Evolutionary conservation across 1,140 invertebrate species (phyloP).

Genomic region (Drosophila repletoides): DNA sequence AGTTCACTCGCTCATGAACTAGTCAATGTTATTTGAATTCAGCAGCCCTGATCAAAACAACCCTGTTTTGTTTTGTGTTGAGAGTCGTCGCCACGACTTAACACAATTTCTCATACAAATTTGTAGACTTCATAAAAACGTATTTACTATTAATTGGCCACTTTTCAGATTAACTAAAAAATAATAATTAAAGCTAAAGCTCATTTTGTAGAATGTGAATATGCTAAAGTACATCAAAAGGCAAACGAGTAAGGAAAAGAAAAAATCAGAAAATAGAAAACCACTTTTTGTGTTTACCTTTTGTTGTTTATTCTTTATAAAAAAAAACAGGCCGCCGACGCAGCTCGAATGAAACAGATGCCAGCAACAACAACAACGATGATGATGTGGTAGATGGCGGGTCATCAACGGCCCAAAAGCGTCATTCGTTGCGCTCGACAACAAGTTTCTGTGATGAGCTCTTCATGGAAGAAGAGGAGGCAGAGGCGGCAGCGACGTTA

Average conservation of each 20-base stretch:
- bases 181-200: neutral
- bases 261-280: neutral
- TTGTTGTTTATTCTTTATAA: conserved; percentile 26
- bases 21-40: no score
- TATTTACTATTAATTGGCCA: conserved; percentile 6
- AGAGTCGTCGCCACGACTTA: conserved; percentile 12
- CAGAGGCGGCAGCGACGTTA: neutral
- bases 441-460: conserved; percentile 81
- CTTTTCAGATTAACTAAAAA: conserved; percentile 1
- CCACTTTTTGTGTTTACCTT: conserved; percentile 29
- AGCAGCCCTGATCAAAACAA: neutral
- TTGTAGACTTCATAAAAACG: conserved; percentile 6
- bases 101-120: neutral
- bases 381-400: conserved; percentile 44
- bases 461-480: conserved; percentile 62
- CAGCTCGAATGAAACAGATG: conserved; percentile 57
- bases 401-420: conserved; percentile 58
- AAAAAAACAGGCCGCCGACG: conserved; percentile 56
- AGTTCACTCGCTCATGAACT: no score
- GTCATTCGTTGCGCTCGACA: conserved; percentile 74
- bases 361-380: conserved; percentile 47
- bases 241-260: conserved; percentile 70
- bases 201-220: conserved; percentile 52
- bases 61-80: conserved; percentile 11
- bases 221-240: conserved; percentile 80